Base-by-base conservation (phyloP, 2,113 vertebrate species). In the Coptodon rendalli region DNA sequence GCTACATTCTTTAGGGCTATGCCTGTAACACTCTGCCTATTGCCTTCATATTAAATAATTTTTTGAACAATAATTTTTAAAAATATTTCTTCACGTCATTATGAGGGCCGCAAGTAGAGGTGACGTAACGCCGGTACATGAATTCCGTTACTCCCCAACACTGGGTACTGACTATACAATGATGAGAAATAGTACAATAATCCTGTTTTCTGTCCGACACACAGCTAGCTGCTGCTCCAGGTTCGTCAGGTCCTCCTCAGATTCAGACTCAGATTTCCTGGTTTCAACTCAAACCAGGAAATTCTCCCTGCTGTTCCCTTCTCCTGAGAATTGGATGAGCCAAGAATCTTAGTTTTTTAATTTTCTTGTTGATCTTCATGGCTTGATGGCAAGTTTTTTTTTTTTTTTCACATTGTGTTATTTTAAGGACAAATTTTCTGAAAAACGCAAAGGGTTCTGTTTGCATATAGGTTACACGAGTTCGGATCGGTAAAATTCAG, bases 31-130 rank as follows among this genome's bases (percentile, higher is more conserved):
- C 9, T n/a, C 5, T 54, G n/a, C 52, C 52, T 54, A 54, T 54
- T 54, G 9, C 52, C 52, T 54, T 54, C n/a, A 54, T 11, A 22
- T 53, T 54, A 22, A 54, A 56, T 7, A 7, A 57, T 27, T 0
- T 27, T 56, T 56, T 27, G 12, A 56, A 56, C 6, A 24, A 56
- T 56, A 7, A 24, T 24, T 56, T 24, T 4, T 1, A 0, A 0
- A 56, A 56, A 56, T 24, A 56, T 56, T 56, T 56, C 22, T 4
- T 56, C 22, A 24, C 1, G 3, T 56, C 3, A 56, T 24, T 24
- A 24, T 54, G n/a, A 1, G n/a, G n/a, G 10, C 1, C 0, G n/a
- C 54, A 56, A 56, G 53, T 56, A 56, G 54, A 56, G 6, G 22
- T 57, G 22, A 14, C 1, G 12, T 29, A 57, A 56, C 2, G 11